These are phyloP conservation scores for Drepana arcuata DNA, from an alignment of 1,140 invertebrate species.

Conservation along the genomic window DNA sequence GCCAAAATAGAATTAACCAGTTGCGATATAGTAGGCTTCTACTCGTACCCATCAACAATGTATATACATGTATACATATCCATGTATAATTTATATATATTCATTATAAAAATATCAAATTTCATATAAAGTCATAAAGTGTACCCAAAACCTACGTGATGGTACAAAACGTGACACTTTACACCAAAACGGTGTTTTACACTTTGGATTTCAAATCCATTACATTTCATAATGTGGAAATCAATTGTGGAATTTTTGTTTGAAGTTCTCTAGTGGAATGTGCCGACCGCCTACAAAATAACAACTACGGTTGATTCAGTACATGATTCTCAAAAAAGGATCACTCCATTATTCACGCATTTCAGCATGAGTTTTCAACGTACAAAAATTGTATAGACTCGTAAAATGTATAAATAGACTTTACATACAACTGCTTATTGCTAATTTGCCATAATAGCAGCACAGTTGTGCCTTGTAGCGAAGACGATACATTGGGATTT, in stretches of 20 bases:
- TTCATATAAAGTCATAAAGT: slow-evolving; percentile 72
- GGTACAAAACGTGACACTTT: slow-evolving; percentile 63
- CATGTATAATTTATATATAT: slow-evolving; percentile 73
- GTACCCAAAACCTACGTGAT: slow-evolving; percentile 72
- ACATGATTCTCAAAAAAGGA: slow-evolving; percentile 71
- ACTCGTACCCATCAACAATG: slow-evolving; percentile 70
- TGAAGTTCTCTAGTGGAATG: slow-evolving; percentile 67
- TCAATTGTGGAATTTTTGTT: slow-evolving; percentile 66
- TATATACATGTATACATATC: slow-evolving; percentile 72
- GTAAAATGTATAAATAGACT: slow-evolving; percentile 72
- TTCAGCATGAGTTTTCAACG: slow-evolving; percentile 60
- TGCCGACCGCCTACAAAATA: slow-evolving; percentile 67
- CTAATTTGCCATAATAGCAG: slow-evolving; percentile 46
- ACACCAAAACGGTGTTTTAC: slow-evolving; percentile 55
- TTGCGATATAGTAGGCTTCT: slow-evolving; percentile 69
- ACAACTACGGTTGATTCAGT: slow-evolving; percentile 64
- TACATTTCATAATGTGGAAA: slow-evolving; percentile 66
- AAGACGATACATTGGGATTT: slow-evolving; percentile 16
- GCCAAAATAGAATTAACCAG: slow-evolving; percentile 71
- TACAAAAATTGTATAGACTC: slow-evolving; percentile 71
- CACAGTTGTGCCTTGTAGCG: slow-evolving; percentile 22
- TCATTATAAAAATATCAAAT: slow-evolving; percentile 72
- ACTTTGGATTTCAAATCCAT: slow-evolving; percentile 59
- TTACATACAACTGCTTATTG: slow-evolving; percentile 71
- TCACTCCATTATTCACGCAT: slow-evolving; percentile 56